Evolutionary conservation across 53 echinoderm and acorn worm genomes (phyloP), one percentile per base, ranked within the genome.

Genomic region (Paracentrotus lividus): DNA sequence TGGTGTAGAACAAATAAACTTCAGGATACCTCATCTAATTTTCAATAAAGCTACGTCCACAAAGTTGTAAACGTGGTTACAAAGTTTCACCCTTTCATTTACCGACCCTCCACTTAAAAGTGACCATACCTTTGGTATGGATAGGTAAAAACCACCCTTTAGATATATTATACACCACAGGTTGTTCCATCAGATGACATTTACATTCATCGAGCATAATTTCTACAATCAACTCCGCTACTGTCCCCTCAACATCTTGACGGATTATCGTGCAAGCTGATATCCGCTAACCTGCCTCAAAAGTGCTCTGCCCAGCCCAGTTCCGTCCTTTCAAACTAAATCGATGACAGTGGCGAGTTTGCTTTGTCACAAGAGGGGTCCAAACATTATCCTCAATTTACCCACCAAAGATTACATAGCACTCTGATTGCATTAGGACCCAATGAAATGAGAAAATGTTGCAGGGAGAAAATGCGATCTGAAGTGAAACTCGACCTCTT

Each of bases 261-360:
- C 85, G 51, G 85, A 85, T 51, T 85, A 85, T n/a, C 51, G 85
- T 47, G 85, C 47, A 85, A 85, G 49, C 14, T 51, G 85, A 85
- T 85, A 85, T 51, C 85, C 85, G n/a, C 49, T 51, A 85, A 47
- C 85, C 51, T 51, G 85, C 36, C 40, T 72, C n/a, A 51, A 85
- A 85, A 85, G 85, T 85, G 34, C 85, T 45, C 51, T 85, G 85
- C 85, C 85, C 85, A 12, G 0, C 47, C 85, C 49, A 27, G 26
- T 10, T 29, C 47, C 85, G 27, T 51, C 85, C 85, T n/a, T n/a
- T 49, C 51, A 49, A n/a, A 26, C 85, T 27, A 51, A 72, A 72
- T 72, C 72, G 72, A 72, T 72, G 72, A 38, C 72, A 72, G 72
- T 32, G 20, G 72, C 36, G 40, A 72, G 72, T 72, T 38, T 72